Base-by-base conservation (phyloP, 2,888 invertebrate species). In the Helobdella robusta region DNA sequence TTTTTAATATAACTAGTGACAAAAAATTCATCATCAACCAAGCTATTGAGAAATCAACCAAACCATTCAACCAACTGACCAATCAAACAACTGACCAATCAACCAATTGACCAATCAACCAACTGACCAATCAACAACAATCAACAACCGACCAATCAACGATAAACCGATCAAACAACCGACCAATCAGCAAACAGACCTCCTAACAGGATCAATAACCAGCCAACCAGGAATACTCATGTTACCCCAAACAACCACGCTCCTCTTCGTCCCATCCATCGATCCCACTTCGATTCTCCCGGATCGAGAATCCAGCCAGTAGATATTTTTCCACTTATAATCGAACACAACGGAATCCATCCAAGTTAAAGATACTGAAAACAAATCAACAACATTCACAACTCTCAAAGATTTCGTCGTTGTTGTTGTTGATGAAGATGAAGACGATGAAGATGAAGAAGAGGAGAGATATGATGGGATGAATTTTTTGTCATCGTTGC, bases 211-310 rank as follows among this genome's bases (percentile, higher is more conserved):
- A 36, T 60, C 60, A 0, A 60, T 6, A 3, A 23, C 15, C 40
- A 60, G 44, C 23, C 28, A 25, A 2, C 60, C 11, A 15, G 60
- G 60, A 25, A 20, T 28, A 30, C n/a, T 25, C 28, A 60, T 20
- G n/a, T 25, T 32, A 4, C 23, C n/a, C 60, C 60, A 60, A 23
- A 60, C 40, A 23, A 60, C n/a, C 11, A 32, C 25, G 25, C 44
- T 28, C 46, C 44, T 60, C 46, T 4, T 18, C 25, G 18, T 18
- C 18, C 60, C 60, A 11, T 60, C 46, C 25, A 44, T 15, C 44
- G 60, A 60, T 30, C 60, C 60, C 11, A 60, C 60, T 32, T 60
- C 60, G 35, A 60, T 60, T 25, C 23, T 44, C 34, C 44, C 40
- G 2, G 40, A 40, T 25, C 46, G 25, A 3, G 60, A 36, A 23